phyloP scores from a whole-genome alignment of 2,797 vertebrate species.

The Gymnothorax reevesii region DNA sequence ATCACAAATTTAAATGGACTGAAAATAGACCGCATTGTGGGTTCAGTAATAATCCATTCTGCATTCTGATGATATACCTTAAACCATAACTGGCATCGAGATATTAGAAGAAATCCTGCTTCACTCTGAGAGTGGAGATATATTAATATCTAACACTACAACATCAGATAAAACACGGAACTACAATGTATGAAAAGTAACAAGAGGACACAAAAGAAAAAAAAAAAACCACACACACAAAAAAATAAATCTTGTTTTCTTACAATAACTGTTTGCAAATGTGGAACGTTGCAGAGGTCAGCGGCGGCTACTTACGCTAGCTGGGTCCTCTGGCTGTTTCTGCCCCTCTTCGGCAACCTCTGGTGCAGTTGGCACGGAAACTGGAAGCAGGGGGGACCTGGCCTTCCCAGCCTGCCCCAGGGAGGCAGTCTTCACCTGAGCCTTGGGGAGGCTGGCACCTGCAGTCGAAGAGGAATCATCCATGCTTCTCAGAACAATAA shows the following conservation, averaged over 20 bases:
- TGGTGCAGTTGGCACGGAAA: constrained; percentile 90
- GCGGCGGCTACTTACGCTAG: constrained; percentile 75
- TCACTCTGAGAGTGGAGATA: background rate
- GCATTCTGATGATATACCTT: background rate
- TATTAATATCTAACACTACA: background rate
- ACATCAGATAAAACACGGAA: background rate
- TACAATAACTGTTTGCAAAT: background rate
- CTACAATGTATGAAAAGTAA: background rate
- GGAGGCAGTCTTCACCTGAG: constrained; percentile 92
- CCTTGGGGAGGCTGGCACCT: constrained; percentile 85
- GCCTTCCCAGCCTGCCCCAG: constrained; percentile 89
- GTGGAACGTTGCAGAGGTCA: background rate
- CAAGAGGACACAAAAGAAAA: background rate
- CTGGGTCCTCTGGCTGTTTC: constrained; percentile 79
- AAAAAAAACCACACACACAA: background rate
- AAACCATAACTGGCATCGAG: background rate
- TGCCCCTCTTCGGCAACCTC: constrained; percentile 84
- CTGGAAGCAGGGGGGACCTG: constrained; percentile 89
- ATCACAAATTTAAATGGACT: background rate
- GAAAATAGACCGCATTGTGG: background rate
- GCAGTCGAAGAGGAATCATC: constrained; percentile 50
- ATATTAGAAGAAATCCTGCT: background rate
- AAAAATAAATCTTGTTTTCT: background rate
- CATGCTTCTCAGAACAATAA: constrained; percentile 15
- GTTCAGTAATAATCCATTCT: background rate